Conservation (phyloP, 2,113 vertebrate genomes). For the human (Homo sapiens) region DNA sequence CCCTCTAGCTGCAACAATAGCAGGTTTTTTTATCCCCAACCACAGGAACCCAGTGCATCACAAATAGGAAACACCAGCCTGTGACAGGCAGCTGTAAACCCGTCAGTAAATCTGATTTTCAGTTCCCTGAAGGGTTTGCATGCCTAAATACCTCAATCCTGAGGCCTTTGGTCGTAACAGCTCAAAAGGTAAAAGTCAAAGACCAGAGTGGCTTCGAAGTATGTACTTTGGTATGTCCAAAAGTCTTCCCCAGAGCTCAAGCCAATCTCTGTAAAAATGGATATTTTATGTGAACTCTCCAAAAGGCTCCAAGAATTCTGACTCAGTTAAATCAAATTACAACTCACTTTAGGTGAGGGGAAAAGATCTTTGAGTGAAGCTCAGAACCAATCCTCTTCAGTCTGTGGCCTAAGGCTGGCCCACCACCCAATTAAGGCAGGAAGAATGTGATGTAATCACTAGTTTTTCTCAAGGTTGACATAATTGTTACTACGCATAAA, state of each 20-base stretch:
- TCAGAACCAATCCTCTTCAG: neutral
- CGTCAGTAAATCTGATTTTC: neutral
- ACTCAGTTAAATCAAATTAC: neutral
- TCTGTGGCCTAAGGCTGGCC: neutral
- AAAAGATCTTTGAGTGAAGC: neutral
- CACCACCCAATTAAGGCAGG: neutral
- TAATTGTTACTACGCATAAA: neutral
- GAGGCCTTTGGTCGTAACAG: neutral
- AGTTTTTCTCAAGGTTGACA: neutral
- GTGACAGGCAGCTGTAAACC: neutral
- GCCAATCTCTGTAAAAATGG: neutral
- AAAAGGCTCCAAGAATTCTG: neutral
- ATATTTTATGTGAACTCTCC: neutral
- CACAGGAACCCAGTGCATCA: neutral
- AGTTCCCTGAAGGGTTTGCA: neutral
- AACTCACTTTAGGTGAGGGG: neutral
- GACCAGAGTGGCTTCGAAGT: neutral
- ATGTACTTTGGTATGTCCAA: neutral
- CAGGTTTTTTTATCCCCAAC: neutral
- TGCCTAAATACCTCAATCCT: neutral
- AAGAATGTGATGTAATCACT: neutral
- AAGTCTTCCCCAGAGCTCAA: neutral
- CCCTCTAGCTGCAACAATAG: neutral
- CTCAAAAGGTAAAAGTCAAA: neutral
- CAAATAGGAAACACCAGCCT: neutral